A percentile compares a stretch with the other conserved stretches of the same genome.
phyloP scores from a whole-genome alignment of 2,888 invertebrate species.

The Melanophora roralis region DNA sequence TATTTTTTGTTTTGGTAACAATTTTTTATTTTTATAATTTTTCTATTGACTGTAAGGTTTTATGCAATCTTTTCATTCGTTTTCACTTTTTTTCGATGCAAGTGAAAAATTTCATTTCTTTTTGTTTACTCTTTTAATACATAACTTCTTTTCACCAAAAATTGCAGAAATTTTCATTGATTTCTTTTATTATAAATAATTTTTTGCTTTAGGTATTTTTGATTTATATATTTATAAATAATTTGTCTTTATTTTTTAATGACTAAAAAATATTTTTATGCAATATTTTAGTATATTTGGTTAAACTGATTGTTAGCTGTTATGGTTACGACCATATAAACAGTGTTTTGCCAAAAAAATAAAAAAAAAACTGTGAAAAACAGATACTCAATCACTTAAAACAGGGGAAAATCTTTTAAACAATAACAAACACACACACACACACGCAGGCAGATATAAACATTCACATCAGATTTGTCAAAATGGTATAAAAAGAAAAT shows the following conservation, averaged over 20 bases:
- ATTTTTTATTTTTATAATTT: background rate
- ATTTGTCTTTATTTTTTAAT: slow-evolving; percentile 13
- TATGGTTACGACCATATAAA: slow-evolving; percentile 53
- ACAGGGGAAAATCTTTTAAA: slow-evolving; percentile 32
- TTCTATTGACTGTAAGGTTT: slow-evolving; percentile 42
- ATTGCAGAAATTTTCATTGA: background rate
- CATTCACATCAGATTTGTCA: too few species aligned
- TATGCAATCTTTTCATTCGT: slow-evolving; percentile 48
- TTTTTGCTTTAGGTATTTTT: slow-evolving; percentile 40
- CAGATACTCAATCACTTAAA: slow-evolving; percentile 1
- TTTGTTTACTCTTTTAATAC: background rate
- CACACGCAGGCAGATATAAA: too few species aligned
- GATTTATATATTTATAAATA: slow-evolving; percentile 22
- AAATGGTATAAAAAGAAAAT: slow-evolving; percentile 4
- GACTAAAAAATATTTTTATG: background rate
- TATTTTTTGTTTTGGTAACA: background rate
- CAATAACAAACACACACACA: background rate
- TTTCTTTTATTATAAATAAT: background rate
- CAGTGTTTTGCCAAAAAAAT: slow-evolving; percentile 40
- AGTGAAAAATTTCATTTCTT: background rate
- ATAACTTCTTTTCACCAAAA: background rate
- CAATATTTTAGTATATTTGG: slow-evolving; percentile 30
- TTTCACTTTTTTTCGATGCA: background rate
- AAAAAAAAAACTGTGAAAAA: slow-evolving; percentile 24
- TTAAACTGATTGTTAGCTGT: slow-evolving; percentile 45